A percentile compares a stretch with the other conserved stretches of the same genome.
Conservation (phyloP, 2,888 invertebrate genomes). For the Drymonia ruficornis region DNA sequence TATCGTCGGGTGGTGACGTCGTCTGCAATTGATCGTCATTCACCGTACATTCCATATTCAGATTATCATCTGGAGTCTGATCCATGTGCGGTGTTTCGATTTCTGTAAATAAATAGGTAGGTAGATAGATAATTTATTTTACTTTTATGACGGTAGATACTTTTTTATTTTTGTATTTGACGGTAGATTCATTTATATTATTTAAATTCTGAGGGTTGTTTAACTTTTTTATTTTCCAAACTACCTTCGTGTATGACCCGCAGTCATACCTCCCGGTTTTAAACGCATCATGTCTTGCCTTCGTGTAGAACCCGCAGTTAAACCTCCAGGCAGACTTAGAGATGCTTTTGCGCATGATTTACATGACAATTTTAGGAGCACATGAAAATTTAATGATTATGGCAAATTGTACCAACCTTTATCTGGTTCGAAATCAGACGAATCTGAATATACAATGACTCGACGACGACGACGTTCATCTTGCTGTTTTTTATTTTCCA, state of each 20-base stretch:
- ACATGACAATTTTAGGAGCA: too few relatives aligned
- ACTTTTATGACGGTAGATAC: too few relatives aligned
- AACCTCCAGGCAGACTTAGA: constrained; percentile 4
- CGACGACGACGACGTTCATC: background rate
- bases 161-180: too few relatives aligned
- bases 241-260: background rate
- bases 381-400: background rate
- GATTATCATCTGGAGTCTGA: background rate
- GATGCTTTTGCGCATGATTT: background rate
- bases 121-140: too few relatives aligned
- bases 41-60: background rate
- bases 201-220: too few relatives aligned
- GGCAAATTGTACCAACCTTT: too few relatives aligned
- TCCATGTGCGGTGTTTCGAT: too few relatives aligned
- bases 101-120: too few relatives aligned
- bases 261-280: constrained; percentile 3
- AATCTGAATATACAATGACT: constrained; percentile 1
- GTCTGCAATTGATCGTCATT: background rate
- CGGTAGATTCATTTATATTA: too few relatives aligned
- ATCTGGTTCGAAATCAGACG: constrained; percentile 2
- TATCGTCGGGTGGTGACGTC: too few relatives aligned
- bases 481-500: background rate
- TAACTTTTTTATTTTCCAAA: too few relatives aligned
- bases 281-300: constrained; percentile 4
- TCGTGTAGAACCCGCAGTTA: constrained; percentile 5